Base-by-base conservation (phyloP, 1,140 invertebrate species). In the Cardiocondyla obscurior region DNA sequence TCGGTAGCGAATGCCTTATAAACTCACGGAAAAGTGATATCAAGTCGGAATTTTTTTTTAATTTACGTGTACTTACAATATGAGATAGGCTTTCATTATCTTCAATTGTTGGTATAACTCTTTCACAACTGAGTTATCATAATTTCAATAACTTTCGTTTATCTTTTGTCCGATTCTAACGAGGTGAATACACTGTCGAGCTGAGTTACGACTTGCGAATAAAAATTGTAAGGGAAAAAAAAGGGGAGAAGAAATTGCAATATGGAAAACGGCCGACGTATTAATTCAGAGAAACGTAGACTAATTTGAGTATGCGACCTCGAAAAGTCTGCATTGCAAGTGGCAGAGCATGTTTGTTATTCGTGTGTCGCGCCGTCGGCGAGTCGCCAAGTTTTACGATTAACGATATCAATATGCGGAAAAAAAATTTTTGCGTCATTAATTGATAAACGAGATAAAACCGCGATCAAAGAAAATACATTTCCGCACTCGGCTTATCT, bases 241-340 rank as follows among this genome's bases (percentile, higher is more conserved):
- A 1, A 8, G 10, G n/a, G 28, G 5, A 30, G 1, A 25, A 16
- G 5, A 39, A 67, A 6, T 42, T 10, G n/a, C 6, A 12, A 14
- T 28, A 39, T 77, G 44, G 5, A 69, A 30, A 44, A n/a, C 72
- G 3, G 44, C 25, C 16, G 7, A 55, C 12, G 19, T 7, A n/a
- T 67, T 79, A 77, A 53, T 55, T 3, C 74, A 12, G 19, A 51
- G 10, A 62, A 53, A 67, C 25, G 60, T 14, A 1, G 12, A 28
- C 30, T 62, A 44, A 74, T 72, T 49, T 62, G 39, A 25, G 33
- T 53, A 67, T 19, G 46, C 46, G 46, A 67, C 74, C 74, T 77
- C 64, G 74, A 4, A 14, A 3, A 42, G 44, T 16, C n/a, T 49
- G 39, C 28, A 60, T 22, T 19, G 39, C n/a, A 74, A 74, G 16